A percentile compares a stretch with the other conserved stretches of the same genome.
Conservation (phyloP, 1,140 invertebrate genomes). For the Drosophila serrata region DNA sequence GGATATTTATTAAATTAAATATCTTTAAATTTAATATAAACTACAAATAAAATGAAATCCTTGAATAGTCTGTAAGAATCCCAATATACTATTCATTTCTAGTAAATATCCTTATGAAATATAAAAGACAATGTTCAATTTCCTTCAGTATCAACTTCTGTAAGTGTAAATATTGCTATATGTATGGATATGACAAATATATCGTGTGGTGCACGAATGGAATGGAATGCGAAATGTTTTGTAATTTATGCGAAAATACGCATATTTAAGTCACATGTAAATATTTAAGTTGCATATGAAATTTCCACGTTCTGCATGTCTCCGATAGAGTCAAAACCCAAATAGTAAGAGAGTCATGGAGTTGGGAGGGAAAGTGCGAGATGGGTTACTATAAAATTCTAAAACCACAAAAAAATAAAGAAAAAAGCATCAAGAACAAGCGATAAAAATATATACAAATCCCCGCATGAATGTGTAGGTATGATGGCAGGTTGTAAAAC, state of each 20-base stretch:
- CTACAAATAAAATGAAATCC: background rate
- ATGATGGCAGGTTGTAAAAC: slow-evolving; percentile 70
- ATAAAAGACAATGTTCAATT: background rate
- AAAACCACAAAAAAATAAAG: slow-evolving; percentile 71
- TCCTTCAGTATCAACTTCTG: background rate
- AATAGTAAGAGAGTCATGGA: slow-evolving; percentile 14
- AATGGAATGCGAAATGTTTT: slow-evolving; percentile 65
- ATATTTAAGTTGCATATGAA: slow-evolving; percentile 80
- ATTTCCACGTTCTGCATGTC: slow-evolving; percentile 69
- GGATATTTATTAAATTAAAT: too few relatives aligned
- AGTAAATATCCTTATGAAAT: background rate
- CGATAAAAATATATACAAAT: slow-evolving; percentile 57
- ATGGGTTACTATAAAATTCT: slow-evolving; percentile 68
- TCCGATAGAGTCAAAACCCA: slow-evolving; percentile 62
- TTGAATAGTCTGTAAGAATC: too few relatives aligned
- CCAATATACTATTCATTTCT: background rate
- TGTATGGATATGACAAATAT: slow-evolving; percentile 50
- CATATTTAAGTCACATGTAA: slow-evolving; percentile 80
- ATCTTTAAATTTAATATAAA: background rate
- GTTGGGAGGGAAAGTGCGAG: background rate
- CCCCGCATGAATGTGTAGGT: slow-evolving; percentile 35
- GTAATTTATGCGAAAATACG: slow-evolving; percentile 79
- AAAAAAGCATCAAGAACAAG: slow-evolving; percentile 38
- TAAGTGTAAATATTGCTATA: slow-evolving; percentile 5
- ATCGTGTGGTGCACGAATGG: slow-evolving; percentile 62